phyloP scores from a whole-genome alignment of 37 sponge, comb jelly and placozoan species.

The Chondrilla cf. caribensis region DNA sequence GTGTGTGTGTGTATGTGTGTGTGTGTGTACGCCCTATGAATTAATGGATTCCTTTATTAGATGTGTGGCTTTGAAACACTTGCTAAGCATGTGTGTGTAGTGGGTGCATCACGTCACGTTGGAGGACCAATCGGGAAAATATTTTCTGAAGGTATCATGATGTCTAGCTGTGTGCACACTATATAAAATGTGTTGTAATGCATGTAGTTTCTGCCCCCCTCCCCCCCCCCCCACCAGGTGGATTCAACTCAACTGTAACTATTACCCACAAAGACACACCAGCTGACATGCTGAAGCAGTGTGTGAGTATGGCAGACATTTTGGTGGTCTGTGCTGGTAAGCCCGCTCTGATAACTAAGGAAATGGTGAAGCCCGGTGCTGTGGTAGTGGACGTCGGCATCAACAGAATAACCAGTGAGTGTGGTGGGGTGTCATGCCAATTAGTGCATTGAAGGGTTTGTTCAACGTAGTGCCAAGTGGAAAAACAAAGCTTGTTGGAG shows the following conservation, averaged over 20 bases:
- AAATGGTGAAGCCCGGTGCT: slow-evolving; percentile 86
- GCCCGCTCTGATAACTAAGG: slow-evolving; percentile 58
- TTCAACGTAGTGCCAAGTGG: slow-evolving; percentile 26
- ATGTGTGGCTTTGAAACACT: slow-evolving; percentile 66
- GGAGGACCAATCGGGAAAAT: slow-evolving; percentile 40
- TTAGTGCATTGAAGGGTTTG: too few species aligned
- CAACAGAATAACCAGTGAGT: slow-evolving; percentile 11
- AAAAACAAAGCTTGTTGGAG: slow-evolving; percentile 63
- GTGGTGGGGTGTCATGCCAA: neutral
- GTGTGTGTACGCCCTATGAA: neutral
- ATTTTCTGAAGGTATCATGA: slow-evolving; percentile 7
- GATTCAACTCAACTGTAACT: slow-evolving; percentile 70
- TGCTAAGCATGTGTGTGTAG: slow-evolving; percentile 68
- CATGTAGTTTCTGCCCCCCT: neutral
- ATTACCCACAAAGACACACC: slow-evolving; percentile 68
- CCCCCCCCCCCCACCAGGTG: neutral
- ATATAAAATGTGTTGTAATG: neutral
- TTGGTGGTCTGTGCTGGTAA: slow-evolving; percentile 71
- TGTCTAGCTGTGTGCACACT: neutral
- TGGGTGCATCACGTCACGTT: slow-evolving; percentile 73
- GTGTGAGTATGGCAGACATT: slow-evolving; percentile 55
- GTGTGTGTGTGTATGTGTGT: neutral
- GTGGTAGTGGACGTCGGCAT: slow-evolving; percentile 77
- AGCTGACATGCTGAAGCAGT: slow-evolving; percentile 42
- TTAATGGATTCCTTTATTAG: neutral